Conservation (phyloP, 2,888 invertebrate genomes). For the Aphidius colemani region DNA sequence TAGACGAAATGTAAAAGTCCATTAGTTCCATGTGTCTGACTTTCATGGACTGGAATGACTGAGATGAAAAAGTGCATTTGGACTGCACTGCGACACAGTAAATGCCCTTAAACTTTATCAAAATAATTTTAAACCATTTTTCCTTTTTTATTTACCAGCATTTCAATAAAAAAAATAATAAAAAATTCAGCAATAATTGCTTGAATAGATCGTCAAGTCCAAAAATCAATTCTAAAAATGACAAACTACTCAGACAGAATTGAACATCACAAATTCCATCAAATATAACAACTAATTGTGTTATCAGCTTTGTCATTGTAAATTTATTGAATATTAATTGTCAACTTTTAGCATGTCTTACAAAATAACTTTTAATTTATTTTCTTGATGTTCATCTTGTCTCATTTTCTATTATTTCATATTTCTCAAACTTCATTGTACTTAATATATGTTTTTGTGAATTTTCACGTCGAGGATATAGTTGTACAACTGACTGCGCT, state of each 20-base stretch:
- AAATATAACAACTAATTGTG: too few relatives aligned
- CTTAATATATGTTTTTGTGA: neutral
- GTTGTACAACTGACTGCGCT: conserved; percentile 27
- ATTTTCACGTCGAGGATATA: conserved; percentile 1
- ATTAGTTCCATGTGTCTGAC: conserved; percentile 21
- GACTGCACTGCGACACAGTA: neutral
- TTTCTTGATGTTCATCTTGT: too few relatives aligned
- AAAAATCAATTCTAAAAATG: too few relatives aligned
- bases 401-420: too few relatives aligned
- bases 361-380: too few relatives aligned
- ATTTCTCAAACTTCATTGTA: neutral
- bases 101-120: neutral
- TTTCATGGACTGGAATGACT: conserved; percentile 11
- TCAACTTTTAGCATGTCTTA: too few relatives aligned
- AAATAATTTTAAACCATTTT: neutral
- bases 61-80: neutral
- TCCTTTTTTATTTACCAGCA: neutral
- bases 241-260: too few relatives aligned
- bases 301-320: too few relatives aligned
- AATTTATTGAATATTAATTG: too few relatives aligned
- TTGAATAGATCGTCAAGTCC: neutral
- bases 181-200: too few relatives aligned
- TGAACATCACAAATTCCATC: too few relatives aligned
- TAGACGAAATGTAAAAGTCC: conserved; percentile 7
- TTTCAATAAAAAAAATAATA: neutral